Evolutionary conservation across 2,888 invertebrate genomes (phyloP), one percentile per base, ranked within the genome.

Genomic region (Andrena praecox): DNA sequence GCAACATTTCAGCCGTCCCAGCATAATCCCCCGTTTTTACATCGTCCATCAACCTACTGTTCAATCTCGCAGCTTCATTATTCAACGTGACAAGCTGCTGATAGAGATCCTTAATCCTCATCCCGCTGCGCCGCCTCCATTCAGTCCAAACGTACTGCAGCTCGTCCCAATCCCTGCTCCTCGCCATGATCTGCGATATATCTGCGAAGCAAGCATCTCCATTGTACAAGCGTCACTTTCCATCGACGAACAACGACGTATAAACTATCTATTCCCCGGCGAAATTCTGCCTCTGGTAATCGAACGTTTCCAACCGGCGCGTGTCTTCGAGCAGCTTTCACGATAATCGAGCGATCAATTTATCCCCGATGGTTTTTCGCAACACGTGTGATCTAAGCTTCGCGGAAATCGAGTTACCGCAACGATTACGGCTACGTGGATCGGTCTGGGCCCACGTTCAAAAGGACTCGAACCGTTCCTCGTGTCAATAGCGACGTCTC

Each of bases 121-220:
- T 96, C 0, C 97, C 98, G 0, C 98, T 97, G 85, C 97, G 96
- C 87, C 98, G 95, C 82, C 93, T 87, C 97, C 98, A 99, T 92
- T 98, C 98, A 0, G 97, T 96, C 99, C 99, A 99, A 0, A 96
- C 96, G 91, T 97, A 97, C 89, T 97, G 96, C 77, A 99, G 94
- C 92, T 98, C 98, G 82, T 98, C 97, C 97, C 98, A 98, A 91
- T 99, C 97, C 67, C 97, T 94, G 89, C 96, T 97, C 78, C 95
- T 95, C 0, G 97, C 97, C 97, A 98, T 97, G 80, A 98, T 96
- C 20, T 93, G 90, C 12, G 94, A 94, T 73, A 96, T 91, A 85
- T 95, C 95, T 95, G 87, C 31, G 84, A 87, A 84, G 68, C 4
- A 12, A 50, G 24, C 7, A 35, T 72, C 27, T 16, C 8, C 4